Evolutionary conservation across 2,797 vertebrate genomes (phyloP), one percentile per base, ranked within the genome.

Genomic region (Sebastes cheni): DNA sequence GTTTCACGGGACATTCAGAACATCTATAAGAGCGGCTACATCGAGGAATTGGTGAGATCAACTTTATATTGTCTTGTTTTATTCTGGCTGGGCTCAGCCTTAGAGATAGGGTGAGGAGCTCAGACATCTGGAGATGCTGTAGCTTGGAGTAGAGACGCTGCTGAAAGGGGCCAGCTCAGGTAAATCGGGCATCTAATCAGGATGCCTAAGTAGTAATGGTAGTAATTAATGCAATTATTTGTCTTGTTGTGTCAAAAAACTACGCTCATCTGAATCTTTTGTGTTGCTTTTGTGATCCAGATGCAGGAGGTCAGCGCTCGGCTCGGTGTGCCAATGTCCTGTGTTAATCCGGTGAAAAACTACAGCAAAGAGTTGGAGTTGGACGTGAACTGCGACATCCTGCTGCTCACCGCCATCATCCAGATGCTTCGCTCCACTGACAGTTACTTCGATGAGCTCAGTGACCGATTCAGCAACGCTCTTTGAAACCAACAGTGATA

Each of bases 281-380:
- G 16, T 30, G 30, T 0, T 54, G 59, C 9, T 52, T 1, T 11
- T 82, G 69, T 80, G 81, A 32, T 82, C 39, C 88, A 96, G 95
- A 80, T 93, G 58, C 65, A 90, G 83, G 90, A 93, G 90, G 88
- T 86, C 87, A 86, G 87, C 34, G 9, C 70, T 79, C 90, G 79
- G 68, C 81, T 96, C 58, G 93, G 96, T 9, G 89, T 96, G 66
- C 91, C 94, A 14, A 8, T 94, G 85, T 93, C 89, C 85, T 94
- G 92, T 72, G 82, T 97, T 34, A 46, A 96, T 69, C 94, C 95
- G 3, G 91, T 96, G 88, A 95, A 95, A 92, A 96, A 95, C 82
- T 96, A 95, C 86, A 92, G 84, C 23, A 89, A 90, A 22, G 92
- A 93, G 84, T 72, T 96, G 81, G 92, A 93, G 75, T 71, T 96